Evolutionary conservation across 2,113 vertebrate species (phyloP).

Genomic region (Platichthys flesus): DNA sequence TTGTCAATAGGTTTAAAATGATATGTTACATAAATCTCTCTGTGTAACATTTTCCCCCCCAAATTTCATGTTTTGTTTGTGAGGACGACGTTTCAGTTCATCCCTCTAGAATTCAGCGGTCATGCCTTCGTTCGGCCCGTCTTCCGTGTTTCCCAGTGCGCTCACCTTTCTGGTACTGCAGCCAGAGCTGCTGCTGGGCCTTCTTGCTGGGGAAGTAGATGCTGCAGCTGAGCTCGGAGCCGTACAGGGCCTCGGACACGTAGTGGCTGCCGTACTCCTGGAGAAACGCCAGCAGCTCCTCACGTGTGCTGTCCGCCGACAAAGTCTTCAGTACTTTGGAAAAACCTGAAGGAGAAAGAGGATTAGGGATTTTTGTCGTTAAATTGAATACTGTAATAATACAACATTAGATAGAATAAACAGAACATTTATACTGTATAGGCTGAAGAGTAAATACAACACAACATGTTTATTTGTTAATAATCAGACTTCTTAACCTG

Average conservation of each 20-base stretch:
- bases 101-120: background rate
- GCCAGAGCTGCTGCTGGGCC: constrained; percentile 98
- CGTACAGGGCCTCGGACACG: constrained; percentile 92
- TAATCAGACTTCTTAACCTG: background rate
- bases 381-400: background rate
- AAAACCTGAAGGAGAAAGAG: constrained; percentile 84
- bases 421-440: background rate
- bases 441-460: background rate
- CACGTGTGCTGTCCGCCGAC: constrained; percentile 91
- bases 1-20: too few species aligned
- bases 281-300: constrained; percentile 93
- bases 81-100: background rate
- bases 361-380: background rate
- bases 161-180: constrained; percentile 99
- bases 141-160: background rate
- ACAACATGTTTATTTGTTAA: background rate
- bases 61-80: background rate
- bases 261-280: constrained; percentile 95
- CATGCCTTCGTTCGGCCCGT: too few species aligned
- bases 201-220: constrained; percentile 99
- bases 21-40: too few species aligned
- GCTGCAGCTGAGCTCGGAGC: constrained; percentile 95
- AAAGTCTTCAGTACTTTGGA: constrained; percentile 94
- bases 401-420: background rate
- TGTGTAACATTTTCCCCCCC: too few species aligned